These are phyloP conservation scores for Oligia fasciuncula DNA, from an alignment of 2,888 invertebrate genomes.

Conservation along the genomic window DNA sequence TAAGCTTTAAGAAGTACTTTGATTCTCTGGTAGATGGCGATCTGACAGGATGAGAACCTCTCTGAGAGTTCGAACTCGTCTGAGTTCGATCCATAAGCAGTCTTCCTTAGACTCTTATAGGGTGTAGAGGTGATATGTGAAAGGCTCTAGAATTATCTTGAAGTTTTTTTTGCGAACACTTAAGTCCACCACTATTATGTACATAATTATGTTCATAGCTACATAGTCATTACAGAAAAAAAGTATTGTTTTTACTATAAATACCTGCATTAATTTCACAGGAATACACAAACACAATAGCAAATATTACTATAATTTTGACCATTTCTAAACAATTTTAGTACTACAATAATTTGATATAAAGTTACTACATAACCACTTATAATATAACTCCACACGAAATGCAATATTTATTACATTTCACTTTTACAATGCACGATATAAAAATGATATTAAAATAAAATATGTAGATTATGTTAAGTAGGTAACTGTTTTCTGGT, in stretches of 20 bases:
- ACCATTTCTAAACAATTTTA: conserved; percentile 39
- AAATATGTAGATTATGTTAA: conserved; percentile 4
- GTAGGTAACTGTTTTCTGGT: conserved; percentile 5
- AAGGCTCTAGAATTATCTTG: not conserved
- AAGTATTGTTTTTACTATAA: not conserved
- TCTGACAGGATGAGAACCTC: not conserved
- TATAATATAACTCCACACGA: conserved; percentile 24
- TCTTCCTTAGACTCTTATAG: not conserved
- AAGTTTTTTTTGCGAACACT: not conserved
- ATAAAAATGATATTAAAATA: conserved; percentile 34
- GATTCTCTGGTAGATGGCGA: not conserved
- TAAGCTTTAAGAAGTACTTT: too few species aligned
- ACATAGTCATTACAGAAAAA: not conserved
- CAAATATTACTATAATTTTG: conserved; percentile 39
- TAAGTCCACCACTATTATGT: not conserved
- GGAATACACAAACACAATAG: conserved; percentile 44
- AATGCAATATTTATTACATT: conserved; percentile 39
- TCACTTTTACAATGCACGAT: conserved; percentile 25
- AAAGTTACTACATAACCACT: conserved; percentile 22
- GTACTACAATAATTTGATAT: not conserved
- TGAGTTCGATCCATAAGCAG: too few species aligned
- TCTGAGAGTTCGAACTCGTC: not conserved
- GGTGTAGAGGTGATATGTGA: not conserved
- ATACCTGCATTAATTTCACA: conserved; percentile 55
- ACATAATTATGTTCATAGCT: not conserved